Conservation (phyloP, 2,888 invertebrate genomes). For the Brenthis ino region DNA sequence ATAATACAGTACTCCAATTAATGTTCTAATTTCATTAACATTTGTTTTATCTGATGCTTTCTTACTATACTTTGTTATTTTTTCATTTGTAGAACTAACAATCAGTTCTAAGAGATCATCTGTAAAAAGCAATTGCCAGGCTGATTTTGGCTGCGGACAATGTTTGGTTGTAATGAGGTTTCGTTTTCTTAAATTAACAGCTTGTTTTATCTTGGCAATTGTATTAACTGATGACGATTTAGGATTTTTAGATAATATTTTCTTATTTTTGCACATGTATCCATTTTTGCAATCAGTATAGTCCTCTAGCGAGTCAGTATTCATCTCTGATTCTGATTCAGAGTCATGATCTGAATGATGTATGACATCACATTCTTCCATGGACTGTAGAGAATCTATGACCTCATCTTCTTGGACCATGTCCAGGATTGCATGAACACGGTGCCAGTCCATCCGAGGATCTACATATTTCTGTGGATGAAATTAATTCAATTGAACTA, state of each 20-base stretch:
- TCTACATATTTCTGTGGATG: slow-evolving; percentile 78
- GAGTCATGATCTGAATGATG: slow-evolving; percentile 72
- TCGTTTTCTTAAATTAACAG: slow-evolving; percentile 52
- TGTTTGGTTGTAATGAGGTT: slow-evolving; percentile 48
- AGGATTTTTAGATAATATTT: slow-evolving; percentile 56
- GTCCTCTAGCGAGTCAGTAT: slow-evolving; percentile 50
- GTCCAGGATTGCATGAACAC: slow-evolving; percentile 75
- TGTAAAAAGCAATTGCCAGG: slow-evolving; percentile 70
- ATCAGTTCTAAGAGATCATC: slow-evolving; percentile 70
- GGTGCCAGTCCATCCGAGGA: slow-evolving; percentile 78
- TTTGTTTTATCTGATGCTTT: slow-evolving; percentile 48
- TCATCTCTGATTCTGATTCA: slow-evolving; percentile 67
- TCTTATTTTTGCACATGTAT: slow-evolving; percentile 62
- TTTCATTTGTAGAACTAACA: slow-evolving; percentile 68
- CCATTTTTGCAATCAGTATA: slow-evolving; percentile 59
- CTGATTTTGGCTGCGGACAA: slow-evolving; percentile 59
- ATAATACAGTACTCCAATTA: slow-evolving; percentile 72
- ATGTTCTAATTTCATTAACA: slow-evolving; percentile 63
- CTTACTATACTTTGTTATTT: slow-evolving; percentile 53
- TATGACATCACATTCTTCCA: slow-evolving; percentile 67
- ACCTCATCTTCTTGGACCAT: slow-evolving; percentile 73
- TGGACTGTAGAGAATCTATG: slow-evolving; percentile 69
- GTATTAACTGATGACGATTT: slow-evolving; percentile 46
- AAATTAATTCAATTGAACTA: slow-evolving; percentile 76
- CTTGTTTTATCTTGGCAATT: slow-evolving; percentile 51